A percentile compares a stretch with the other conserved stretches of the same genome.
Evolutionary conservation across 2,888 invertebrate genomes (phyloP).

Genomic region (Junonia oenone): DNA sequence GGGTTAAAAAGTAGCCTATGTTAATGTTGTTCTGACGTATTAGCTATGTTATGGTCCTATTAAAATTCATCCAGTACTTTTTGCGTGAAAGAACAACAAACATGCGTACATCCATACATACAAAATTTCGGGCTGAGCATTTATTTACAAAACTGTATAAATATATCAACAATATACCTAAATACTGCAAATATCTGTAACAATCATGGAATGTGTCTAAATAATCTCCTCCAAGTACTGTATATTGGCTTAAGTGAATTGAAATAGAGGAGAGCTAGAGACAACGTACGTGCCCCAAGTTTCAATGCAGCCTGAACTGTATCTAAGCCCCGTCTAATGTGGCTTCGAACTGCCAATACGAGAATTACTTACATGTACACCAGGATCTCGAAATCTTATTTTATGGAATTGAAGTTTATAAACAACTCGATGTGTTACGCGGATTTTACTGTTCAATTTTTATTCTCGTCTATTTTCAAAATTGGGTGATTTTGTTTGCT

Average conservation of each 20-base stretch:
- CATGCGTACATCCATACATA: too few relatives aligned
- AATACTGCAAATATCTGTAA: not conserved
- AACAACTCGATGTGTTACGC: not conserved
- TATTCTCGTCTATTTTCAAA: too few relatives aligned
- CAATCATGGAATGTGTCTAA: not conserved
- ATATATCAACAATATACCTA: too few relatives aligned
- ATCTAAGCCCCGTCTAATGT: constrained; percentile 16
- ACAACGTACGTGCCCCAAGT: constrained; percentile 22
- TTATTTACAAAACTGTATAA: too few relatives aligned
- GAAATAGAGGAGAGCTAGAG: constrained; percentile 32
- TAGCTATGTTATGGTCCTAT: too few relatives aligned
- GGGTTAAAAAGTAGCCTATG: too few relatives aligned
- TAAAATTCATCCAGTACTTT: too few relatives aligned
- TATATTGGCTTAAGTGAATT: constrained; percentile 40
- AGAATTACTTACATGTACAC: constrained; percentile 13
- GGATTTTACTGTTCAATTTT: not conserved
- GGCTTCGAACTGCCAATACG: constrained; percentile 13
- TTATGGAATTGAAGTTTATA: not conserved
- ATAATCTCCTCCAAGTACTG: not conserved
- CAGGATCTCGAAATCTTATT: not conserved
- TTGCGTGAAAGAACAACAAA: too few relatives aligned
- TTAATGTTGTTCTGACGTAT: too few relatives aligned
- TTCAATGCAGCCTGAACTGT: constrained; percentile 17
- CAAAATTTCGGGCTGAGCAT: too few relatives aligned
- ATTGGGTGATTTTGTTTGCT: too few relatives aligned